A percentile compares a stretch with the other conserved stretches of the same genome.
Conservation (phyloP, 2,888 invertebrate genomes). For the Stegophylla sp. region DNA sequence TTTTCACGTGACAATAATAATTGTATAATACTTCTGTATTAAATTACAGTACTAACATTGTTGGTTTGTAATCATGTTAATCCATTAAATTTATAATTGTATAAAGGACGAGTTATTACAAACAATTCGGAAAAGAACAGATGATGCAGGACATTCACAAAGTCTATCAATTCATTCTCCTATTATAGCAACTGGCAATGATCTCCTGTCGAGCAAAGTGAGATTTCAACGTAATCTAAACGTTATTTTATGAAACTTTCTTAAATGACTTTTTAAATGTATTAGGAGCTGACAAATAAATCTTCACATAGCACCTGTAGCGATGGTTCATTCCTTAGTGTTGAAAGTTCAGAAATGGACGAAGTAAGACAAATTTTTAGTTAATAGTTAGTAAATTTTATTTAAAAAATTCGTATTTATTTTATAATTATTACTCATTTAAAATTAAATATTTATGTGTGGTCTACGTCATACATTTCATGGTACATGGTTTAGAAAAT, state of each 20-base stretch:
- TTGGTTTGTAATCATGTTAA: not conserved
- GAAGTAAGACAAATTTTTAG: slow-evolving; percentile 67
- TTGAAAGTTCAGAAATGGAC: slow-evolving; percentile 80
- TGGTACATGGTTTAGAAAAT: too few species aligned
- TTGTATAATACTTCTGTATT: not conserved
- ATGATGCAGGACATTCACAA: slow-evolving; percentile 71
- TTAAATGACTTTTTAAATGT: not conserved
- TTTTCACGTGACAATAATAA: not conserved
- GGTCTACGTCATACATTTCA: too few species aligned
- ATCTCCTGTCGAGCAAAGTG: slow-evolving; percentile 67
- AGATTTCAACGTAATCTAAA: slow-evolving; percentile 15
- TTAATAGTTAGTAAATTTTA: not conserved
- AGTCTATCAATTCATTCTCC: slow-evolving; percentile 75
- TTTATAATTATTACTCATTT: not conserved
- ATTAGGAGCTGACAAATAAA: slow-evolving; percentile 65
- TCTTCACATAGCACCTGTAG: slow-evolving; percentile 73
- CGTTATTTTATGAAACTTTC: not conserved
- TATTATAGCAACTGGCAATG: slow-evolving; percentile 65
- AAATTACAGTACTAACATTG: not conserved
- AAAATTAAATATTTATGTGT: too few species aligned
- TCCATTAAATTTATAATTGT: too few species aligned
- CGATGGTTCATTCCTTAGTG: slow-evolving; percentile 80
- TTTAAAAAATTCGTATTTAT: not conserved
- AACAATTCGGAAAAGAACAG: slow-evolving; percentile 70
- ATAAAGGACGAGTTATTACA: slow-evolving; percentile 77